These are phyloP conservation scores for Neotoxoptera formosana DNA, from an alignment of 1,140 invertebrate genomes.

Conservation along the genomic window DNA sequence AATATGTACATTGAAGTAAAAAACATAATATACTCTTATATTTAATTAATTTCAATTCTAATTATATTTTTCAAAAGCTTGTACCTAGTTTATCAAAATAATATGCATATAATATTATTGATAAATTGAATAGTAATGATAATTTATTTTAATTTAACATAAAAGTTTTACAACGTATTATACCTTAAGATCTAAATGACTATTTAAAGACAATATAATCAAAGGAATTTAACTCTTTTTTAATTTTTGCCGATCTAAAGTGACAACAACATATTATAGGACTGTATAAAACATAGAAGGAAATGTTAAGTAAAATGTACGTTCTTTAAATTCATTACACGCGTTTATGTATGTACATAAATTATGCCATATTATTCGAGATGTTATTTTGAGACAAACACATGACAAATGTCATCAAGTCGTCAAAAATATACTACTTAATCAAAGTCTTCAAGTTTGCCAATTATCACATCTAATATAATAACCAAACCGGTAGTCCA, in stretches of 20 bases:
- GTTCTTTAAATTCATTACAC: neutral
- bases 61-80: neutral
- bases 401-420: neutral
- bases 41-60: neutral
- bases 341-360: neutral
- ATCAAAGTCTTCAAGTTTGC: conserved; percentile 5
- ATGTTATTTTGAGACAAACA: neutral
- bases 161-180: neutral
- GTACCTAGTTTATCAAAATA: neutral
- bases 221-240: neutral
- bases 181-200: neutral
- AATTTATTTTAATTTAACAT: neutral
- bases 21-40: no score
- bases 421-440: conserved; percentile 4
- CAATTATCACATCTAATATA: neutral
- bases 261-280: neutral
- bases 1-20: no score
- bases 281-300: neutral
- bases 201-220: neutral
- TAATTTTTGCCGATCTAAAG: no score
- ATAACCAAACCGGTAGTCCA: neutral
- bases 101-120: neutral
- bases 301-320: neutral
- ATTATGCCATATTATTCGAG: neutral
- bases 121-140: no score